Base-by-base conservation (phyloP, 1,140 invertebrate species). In the Scylla paramamosain region DNA sequence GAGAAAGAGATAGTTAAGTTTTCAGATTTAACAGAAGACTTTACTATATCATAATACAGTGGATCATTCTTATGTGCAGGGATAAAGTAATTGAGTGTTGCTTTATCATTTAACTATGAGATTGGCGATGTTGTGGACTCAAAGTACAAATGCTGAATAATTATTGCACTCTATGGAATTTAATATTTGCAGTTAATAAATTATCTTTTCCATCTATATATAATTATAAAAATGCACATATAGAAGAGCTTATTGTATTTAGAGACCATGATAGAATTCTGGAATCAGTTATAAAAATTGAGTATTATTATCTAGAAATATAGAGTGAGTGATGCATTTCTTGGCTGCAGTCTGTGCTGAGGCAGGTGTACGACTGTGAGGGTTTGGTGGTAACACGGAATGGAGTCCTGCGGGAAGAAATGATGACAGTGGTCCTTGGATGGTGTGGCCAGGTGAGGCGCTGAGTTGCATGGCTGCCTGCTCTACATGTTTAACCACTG, bases 371-470 rank as follows among this genome's bases (percentile, higher is more conserved):
- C n/a, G 94, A 95, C 52, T 59, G 29, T 6, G 52, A 92, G 8
- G 94, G 89, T 31, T 0, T 92, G 12, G 28, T 59, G 87, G 94
- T 95, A 31, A 92, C 46, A 14, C 84, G 90, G 82, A 95, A 92
- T 39, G 91, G 94, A 25, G 29, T 39, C 6, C 39, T 95, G 29
- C 90, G 94, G 32, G 94, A 95, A 29, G 94, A 95, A 59, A 92
- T 95, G 83, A 48, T 95, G 77, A 95, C 84, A 39, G 90, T 95
- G 8, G 59, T 95, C 52, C 45, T 87, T 29, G 94, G 94, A 14
- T 95, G 94, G 94, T 95, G 94, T 67, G 90, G 90, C n/a, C 94
- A 95, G 94, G 94, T 95, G 59, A 67, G 90, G 4, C 16, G 28
- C 20, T 77, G 67, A n/a, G 67, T 59, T 25, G 20, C 45, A 46